Evolutionary conservation across 1,140 invertebrate species (phyloP), one percentile per base, ranked within the genome.

Genomic region (Ptiloglossa arizonensis): DNA sequence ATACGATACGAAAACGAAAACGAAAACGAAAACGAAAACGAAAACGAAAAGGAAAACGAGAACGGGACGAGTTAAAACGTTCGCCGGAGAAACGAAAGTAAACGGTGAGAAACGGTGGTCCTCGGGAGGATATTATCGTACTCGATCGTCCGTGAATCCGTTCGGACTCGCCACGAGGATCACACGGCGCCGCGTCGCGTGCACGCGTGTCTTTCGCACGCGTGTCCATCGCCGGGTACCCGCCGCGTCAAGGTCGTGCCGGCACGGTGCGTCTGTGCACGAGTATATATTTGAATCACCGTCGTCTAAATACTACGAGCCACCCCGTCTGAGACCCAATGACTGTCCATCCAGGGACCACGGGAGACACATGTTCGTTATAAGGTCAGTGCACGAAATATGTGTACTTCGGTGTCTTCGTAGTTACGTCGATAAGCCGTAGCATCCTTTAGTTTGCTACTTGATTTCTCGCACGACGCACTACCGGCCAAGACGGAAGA

Each of bases 361-460:
- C 90, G 89, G 90, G 90, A 91, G 87, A 91, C 90, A 91, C 90
- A 91, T 91, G 90, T 91, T 90, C 90, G 82, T 91, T 91, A 91
- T 91, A 91, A 91, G 90, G 90, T 91, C 74, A 90, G 89, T 89
- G 76, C 66, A 86, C 81, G 82, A 84, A 67, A 44, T 56, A 6
- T 60, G 38, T 46, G 27, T 63, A 41, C 41, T 2, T n/a, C 41
- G 32, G 56, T 69, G 57, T 63, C 32, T 63, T 57, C 32, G n/a
- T 73, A 64, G 59, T 69, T 66, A 15, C 46, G 15, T 19, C 50
- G 59, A 59, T 35, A 44, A 70, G 35, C n/a, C 38, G 46, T n/a
- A 50, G 22, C 63, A 46, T 72, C 19, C 41, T 13, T 64, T 54
- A 54, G 24, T 41, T 29, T 54, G 19, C 46, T 32, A 50, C 64